Percentiles rank a stretch among this genome's conserved stretches.
These are phyloP conservation scores for Ammodramus savannarum DNA, from an alignment of 2,113 vertebrate species.

Conservation along the genomic window DNA sequence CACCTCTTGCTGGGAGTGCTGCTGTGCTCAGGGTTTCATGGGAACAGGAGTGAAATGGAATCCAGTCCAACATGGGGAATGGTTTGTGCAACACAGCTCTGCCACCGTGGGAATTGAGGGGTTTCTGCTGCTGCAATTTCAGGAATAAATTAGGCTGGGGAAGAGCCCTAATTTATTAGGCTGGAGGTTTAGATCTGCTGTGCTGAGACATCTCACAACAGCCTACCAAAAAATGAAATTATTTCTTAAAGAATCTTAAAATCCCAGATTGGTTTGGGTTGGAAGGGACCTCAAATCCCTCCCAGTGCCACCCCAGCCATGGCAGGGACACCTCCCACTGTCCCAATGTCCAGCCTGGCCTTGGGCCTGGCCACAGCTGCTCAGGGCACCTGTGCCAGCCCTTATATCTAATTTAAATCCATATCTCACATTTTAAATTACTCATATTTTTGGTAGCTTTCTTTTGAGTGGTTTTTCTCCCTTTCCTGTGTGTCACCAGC, in stretches of 20 bases:
- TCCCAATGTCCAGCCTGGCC: not conserved
- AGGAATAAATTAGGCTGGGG: not conserved
- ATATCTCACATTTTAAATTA: not conserved
- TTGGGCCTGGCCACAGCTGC: not conserved
- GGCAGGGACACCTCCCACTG: not conserved
- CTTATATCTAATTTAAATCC: not conserved
- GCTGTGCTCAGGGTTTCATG: not conserved
- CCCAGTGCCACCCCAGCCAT: rapidly evolving
- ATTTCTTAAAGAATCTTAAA: not conserved
- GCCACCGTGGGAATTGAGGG: not conserved
- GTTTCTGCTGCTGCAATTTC: not conserved
- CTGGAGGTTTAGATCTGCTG: not conserved
- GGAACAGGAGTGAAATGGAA: not conserved
- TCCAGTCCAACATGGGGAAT: not conserved
- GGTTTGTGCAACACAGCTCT: not conserved
- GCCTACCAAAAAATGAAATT: not conserved
- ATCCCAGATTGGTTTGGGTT: not conserved
- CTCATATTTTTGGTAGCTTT: not conserved
- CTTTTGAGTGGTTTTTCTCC: not conserved
- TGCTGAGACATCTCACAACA: not conserved
- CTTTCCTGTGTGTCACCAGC: rapidly evolving
- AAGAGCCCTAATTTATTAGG: not conserved
- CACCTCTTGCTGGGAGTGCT: not conserved
- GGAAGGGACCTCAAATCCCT: rapidly evolving
- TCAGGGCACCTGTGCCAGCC: not conserved